A percentile compares a stretch with the other conserved stretches of the same genome.
These are phyloP conservation scores for Enoplosus armatus DNA, from an alignment of 2,797 vertebrate species.

Conservation along the genomic window DNA sequence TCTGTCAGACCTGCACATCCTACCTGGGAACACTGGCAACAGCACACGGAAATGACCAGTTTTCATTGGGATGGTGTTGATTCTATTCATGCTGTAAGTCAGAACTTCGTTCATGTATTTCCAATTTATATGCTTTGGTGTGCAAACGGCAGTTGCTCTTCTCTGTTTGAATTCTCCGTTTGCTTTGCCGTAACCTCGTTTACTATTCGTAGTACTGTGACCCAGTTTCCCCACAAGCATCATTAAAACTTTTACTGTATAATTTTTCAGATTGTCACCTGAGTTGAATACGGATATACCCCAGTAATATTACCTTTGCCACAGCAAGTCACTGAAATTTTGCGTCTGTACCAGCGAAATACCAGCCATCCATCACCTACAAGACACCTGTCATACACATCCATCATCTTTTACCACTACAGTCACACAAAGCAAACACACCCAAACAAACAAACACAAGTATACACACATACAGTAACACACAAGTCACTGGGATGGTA, in stretches of 20 bases:
- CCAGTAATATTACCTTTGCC: slow-evolving; percentile 24
- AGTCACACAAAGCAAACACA: slow-evolving; percentile 34
- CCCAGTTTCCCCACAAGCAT: slow-evolving; percentile 57
- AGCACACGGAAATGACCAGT: neutral
- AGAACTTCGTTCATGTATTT: neutral
- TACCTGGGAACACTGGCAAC: neutral
- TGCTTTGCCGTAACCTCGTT: neutral
- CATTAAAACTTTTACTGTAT: slow-evolving; percentile 58
- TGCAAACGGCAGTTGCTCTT: neutral
- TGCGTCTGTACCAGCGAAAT: slow-evolving; percentile 31
- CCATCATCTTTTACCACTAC: slow-evolving; percentile 58
- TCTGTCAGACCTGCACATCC: neutral
- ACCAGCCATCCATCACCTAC: slow-evolving; percentile 68
- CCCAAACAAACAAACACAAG: slow-evolving; percentile 16
- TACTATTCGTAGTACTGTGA: slow-evolving; percentile 41
- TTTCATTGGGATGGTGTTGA: neutral
- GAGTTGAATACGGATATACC: slow-evolving; percentile 31
- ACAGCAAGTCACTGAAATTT: slow-evolving; percentile 28
- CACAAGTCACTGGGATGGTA: slow-evolving; percentile 41
- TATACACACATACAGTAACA: slow-evolving; percentile 16
- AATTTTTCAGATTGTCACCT: slow-evolving; percentile 45
- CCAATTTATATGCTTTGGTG: neutral
- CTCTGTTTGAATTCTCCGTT: neutral
- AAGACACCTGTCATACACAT: slow-evolving; percentile 67
- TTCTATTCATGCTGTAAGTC: neutral